Evolutionary conservation across 2,888 invertebrate species (phyloP), one percentile per base, ranked within the genome.

Genomic region (Napeogenes sylphis): DNA sequence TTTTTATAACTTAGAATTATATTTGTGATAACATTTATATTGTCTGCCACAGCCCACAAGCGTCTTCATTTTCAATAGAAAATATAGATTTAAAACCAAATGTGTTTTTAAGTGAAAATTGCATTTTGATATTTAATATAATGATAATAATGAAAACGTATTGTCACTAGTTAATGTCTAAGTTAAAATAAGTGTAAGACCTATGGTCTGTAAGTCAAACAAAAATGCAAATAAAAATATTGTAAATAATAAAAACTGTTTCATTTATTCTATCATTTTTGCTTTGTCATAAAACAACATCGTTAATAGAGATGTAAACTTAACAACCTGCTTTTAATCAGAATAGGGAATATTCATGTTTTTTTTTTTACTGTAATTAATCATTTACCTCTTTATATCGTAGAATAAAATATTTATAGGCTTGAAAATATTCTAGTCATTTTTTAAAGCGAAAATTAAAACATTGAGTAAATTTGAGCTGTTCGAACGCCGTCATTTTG

Each of bases 201-300:
- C 88, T 78, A 61, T 90, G 89, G 88, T 89, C 89, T 87, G 73
- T 86, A 87, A 86, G 83, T 75, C 78, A 78, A 74, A 75, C 69
- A 67, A 69, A 67, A 79, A 81, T 71, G 72, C 66, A 72, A 71
- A 73, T 75, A 76, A 62, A 66, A 73, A 73, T 69, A 71, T 3
- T 42, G 42, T 66, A 65, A 71, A 71, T 67, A 68, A 69, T 6
- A 70, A 71, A 67, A 63, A 56, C 66, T 65, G 58, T 58, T 55
- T 67, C 68, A 56, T 68, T 55, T 56, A 66, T 46, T 47, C 61
- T 54, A 38, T 35, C 51, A 69, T 65, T 71, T 74, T 73, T 74
- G 63, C 71, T 72, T 75, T 56, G 13, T 57, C 13, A 3, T 57
- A 21, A 35, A 4, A 13, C 13, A 33, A 32, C 30, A 53, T 54